Evolutionary conservation across 37 sponge, comb jelly and placozoan genomes (phyloP), one percentile per base, ranked within the genome.

Genomic region (Ianthella basta): DNA sequence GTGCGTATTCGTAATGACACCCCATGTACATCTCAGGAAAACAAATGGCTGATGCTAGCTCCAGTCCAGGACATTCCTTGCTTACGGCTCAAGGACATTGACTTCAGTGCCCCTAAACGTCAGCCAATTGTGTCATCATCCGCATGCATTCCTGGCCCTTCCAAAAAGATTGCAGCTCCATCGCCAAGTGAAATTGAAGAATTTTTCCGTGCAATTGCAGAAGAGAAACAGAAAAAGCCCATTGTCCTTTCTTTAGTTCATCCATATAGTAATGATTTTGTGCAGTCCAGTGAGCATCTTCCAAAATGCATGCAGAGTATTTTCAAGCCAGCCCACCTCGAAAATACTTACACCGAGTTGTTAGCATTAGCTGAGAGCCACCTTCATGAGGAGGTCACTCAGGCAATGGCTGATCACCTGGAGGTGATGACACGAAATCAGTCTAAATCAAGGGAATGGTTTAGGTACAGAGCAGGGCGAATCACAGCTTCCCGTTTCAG

Each of bases 401-500:
- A 39, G 25, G 19, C 66, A 60, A 83, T 69, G 84, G 73, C 44
- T 18, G 37, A 39, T 10, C 72, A 44, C 16, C 57, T 83, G 27
- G 84, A n/a, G 13, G 19, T 21, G 25, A 10, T 83, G 54, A 83
- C 84, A 19, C 16, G 24, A 50, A 4, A 68, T 24, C 84, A 83
- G 44, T 83, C 84, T 54, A 83, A 83, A 13, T 83, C 84, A 69
- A 36, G 14, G 44, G 56, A n/a, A 15, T 86, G 86, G 86, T 79
- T 86, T 24, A 21, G 21, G 56, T 60, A 79, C 24, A 56, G 86
- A 44, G 86, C 80, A 24, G 80, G 86, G 24, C 3, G 86, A 35
- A 79, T 86, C 29, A 86, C 86, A n/a, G 86, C 80, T 23, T 86
- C 86, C n/a, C 80, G 80, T 38, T 44, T 79, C 4, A 59, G 67